These are phyloP conservation scores for Trochalopteron elliotii DNA, from an alignment of 2,113 vertebrate species.

Conservation along the genomic window DNA sequence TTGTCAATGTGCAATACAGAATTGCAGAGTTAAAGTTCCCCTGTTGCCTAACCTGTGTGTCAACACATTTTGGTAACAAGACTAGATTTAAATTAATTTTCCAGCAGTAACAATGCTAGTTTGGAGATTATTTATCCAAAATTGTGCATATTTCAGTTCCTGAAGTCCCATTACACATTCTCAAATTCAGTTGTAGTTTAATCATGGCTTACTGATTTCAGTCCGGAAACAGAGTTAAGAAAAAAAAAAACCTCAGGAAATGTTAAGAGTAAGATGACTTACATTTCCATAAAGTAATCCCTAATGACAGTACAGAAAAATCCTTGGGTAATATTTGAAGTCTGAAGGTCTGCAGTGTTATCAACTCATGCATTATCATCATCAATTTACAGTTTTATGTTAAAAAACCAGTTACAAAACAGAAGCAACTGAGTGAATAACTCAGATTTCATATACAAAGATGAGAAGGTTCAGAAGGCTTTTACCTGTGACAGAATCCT, in stretches of 20 bases:
- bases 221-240: neutral
- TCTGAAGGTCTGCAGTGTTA: neutral
- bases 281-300: neutral
- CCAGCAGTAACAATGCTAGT: neutral
- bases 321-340: neutral
- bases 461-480: neutral
- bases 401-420: neutral
- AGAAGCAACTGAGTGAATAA: neutral
- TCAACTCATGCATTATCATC: neutral
- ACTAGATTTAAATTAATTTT: neutral
- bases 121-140: neutral
- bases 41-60: neutral
- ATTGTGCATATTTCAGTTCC: neutral
- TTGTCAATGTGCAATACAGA: neutral
- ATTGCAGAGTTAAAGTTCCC: neutral
- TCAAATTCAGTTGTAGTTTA: neutral
- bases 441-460: neutral
- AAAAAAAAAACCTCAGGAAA: neutral
- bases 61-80: neutral
- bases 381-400: neutral
- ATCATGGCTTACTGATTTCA: neutral
- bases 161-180: neutral
- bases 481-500: neutral
- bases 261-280: neutral
- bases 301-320: neutral